These are phyloP conservation scores for Aspidoscelis tigris DNA, from an alignment of 2,113 vertebrate species.

Conservation along the genomic window DNA sequence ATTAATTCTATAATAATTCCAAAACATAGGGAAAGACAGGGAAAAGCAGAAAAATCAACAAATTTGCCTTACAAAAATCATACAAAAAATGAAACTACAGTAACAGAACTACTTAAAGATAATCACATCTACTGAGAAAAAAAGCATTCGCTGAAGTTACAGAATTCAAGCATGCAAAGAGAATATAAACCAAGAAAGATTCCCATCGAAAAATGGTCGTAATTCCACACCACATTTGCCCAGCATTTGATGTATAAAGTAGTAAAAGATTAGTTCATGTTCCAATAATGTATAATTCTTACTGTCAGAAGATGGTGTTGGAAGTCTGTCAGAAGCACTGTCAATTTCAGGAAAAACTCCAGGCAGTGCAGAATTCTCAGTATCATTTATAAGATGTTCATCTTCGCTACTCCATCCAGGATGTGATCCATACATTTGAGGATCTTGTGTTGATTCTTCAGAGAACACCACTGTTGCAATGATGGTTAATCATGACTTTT, in stretches of 20 bases:
- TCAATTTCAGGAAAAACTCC: constrained; percentile 5
- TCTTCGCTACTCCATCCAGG: constrained; percentile 16
- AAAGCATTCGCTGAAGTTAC: not conserved
- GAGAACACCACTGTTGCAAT: constrained; percentile 2
- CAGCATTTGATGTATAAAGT: not conserved
- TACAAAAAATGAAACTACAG: not conserved
- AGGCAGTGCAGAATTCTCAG: not conserved
- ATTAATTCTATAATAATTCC: not conserved
- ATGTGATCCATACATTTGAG: not conserved
- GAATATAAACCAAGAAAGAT: not conserved
- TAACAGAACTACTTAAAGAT: not conserved
- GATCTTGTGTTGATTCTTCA: constrained; percentile 8
- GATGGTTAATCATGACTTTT: not conserved
- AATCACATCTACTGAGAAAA: not conserved
- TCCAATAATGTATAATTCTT: constrained; percentile 29
- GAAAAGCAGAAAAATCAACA: not conserved
- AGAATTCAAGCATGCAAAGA: not conserved
- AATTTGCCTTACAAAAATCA: not conserved
- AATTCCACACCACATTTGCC: not conserved
- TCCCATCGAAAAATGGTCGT: not conserved
- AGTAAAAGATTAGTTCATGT: not conserved
- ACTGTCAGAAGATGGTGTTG: constrained; percentile 43
- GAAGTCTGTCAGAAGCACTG: constrained; percentile 3
- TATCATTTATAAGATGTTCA: constrained; percentile 14
- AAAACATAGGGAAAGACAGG: not conserved